Conservation (phyloP, 2,113 vertebrate genomes). For the Sclerurus mexicanus region DNA sequence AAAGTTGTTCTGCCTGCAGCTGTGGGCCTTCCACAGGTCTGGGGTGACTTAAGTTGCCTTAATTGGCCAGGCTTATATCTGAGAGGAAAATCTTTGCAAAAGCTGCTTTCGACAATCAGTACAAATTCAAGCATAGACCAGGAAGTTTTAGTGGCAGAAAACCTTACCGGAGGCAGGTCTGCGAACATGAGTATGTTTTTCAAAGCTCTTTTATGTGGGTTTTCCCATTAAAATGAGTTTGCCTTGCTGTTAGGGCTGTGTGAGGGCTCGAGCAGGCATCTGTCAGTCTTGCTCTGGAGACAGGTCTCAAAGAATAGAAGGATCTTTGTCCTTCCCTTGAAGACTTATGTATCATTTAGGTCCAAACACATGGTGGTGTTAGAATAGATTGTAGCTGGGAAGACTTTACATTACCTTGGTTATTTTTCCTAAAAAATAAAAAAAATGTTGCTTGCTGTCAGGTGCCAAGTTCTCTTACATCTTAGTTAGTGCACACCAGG, state of each 20-base stretch:
- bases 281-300: background rate
- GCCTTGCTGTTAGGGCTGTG: background rate
- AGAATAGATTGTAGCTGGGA: background rate
- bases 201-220: background rate
- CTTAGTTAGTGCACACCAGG: background rate
- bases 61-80: background rate
- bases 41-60: background rate
- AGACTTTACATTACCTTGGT: background rate
- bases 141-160: background rate
- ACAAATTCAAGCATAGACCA: background rate
- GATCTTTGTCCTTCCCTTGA: background rate
- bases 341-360: background rate
- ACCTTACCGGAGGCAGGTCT: background rate
- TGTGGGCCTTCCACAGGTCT: background rate
- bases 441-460: background rate
- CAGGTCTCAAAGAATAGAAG: background rate
- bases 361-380: background rate
- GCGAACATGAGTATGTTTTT: rapidly evolving
- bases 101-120: background rate
- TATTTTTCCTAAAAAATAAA: background rate
- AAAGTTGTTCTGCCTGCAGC: background rate
- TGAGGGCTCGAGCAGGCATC: background rate
- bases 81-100: background rate
- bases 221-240: background rate
- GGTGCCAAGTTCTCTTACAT: background rate